Evolutionary conservation across 2,797 vertebrate genomes (phyloP).

Genomic region (Masticophis lateralis): DNA sequence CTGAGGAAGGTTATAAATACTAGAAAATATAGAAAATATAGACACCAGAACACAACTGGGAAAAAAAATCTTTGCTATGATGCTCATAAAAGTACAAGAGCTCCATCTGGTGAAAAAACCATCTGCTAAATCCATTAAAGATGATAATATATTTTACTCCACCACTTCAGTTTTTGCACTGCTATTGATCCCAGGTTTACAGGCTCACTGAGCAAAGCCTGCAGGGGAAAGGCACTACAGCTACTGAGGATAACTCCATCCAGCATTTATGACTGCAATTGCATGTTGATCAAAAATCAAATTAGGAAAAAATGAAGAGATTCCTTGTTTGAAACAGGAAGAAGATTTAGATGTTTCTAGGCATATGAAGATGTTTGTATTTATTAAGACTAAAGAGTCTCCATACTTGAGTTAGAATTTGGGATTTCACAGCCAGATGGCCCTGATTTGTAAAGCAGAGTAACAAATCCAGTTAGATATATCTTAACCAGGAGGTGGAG

Average conservation of each 20-base stretch:
- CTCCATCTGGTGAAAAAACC: constrained; percentile 5
- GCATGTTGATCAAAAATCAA: constrained; percentile 12
- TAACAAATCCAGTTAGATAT: background rate
- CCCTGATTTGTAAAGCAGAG: background rate
- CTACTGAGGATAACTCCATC: background rate
- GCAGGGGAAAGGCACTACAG: background rate
- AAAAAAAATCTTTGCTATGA: background rate
- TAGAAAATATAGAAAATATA: background rate
- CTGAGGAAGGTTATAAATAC: background rate
- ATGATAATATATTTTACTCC: background rate
- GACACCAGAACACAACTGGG: background rate
- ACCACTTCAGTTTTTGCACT: rapidly evolving
- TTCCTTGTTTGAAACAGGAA: background rate
- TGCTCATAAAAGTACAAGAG: constrained; percentile 10
- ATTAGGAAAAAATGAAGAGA: constrained; percentile 2
- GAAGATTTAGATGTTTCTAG: background rate
- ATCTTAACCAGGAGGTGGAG: background rate
- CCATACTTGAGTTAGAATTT: background rate
- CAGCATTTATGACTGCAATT: background rate
- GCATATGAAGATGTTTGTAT: background rate
- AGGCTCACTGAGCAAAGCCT: background rate
- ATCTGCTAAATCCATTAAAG: background rate
- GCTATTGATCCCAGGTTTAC: background rate
- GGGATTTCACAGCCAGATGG: background rate
- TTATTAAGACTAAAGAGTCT: background rate